A percentile compares a stretch with the other conserved stretches of the same genome.
Conservation (phyloP, 1,140 invertebrate genomes). For the Drosophila rufa region DNA sequence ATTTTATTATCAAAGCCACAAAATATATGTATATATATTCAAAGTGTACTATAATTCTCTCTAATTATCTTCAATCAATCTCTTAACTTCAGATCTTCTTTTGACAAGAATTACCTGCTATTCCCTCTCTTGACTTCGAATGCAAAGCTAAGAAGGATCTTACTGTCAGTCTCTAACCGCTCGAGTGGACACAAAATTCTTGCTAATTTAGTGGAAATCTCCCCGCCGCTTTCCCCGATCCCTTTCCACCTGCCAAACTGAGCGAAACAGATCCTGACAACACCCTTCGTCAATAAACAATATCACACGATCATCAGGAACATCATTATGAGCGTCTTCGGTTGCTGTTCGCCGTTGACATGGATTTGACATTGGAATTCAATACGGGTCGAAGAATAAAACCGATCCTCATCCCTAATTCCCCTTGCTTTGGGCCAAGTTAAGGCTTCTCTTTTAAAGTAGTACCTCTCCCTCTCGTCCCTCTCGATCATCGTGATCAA, state of each 20-base stretch:
- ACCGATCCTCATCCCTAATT: constrained; percentile 7
- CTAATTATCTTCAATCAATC: too few relatives aligned
- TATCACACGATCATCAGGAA: constrained; percentile 49
- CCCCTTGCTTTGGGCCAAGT: background rate
- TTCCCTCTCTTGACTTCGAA: background rate
- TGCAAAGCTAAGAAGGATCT: background rate
- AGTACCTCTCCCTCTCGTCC: background rate
- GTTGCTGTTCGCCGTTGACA: constrained; percentile 39
- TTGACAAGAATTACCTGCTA: background rate
- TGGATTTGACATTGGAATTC: constrained; percentile 78
- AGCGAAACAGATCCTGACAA: constrained; percentile 44
- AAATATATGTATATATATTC: too few relatives aligned
- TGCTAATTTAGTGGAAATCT: constrained; percentile 27
- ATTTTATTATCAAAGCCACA: too few relatives aligned
- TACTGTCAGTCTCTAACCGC: constrained; percentile 25
- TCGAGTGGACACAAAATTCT: constrained; percentile 24
- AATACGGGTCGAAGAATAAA: constrained; percentile 60
- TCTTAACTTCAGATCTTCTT: background rate
- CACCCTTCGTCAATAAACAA: constrained; percentile 49
- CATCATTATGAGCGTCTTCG: constrained; percentile 45
- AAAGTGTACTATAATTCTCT: too few relatives aligned
- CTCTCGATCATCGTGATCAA: constrained; percentile 49
- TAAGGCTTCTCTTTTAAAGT: constrained; percentile 13
- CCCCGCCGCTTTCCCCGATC: background rate
- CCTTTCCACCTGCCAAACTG: constrained; percentile 29